A percentile compares a stretch with the other conserved stretches of the same genome.
phyloP scores from a whole-genome alignment of 2,888 invertebrate species.

The Epirrhoe tristata region DNA sequence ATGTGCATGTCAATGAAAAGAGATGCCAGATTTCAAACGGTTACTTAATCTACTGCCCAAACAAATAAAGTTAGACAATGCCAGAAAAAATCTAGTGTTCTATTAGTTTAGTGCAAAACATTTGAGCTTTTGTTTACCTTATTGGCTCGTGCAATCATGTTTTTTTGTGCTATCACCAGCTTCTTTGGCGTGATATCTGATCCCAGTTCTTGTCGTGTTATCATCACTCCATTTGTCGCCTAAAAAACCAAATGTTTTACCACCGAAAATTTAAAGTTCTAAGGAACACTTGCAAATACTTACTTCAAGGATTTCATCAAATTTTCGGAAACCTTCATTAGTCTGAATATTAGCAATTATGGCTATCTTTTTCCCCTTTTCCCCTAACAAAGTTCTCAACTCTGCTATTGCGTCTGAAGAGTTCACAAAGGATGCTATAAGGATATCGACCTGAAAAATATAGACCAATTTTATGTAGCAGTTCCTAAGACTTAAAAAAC shows the following conservation, averaged over 20 bases:
- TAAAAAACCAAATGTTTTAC: conserved; percentile 41
- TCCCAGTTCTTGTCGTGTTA: conserved; percentile 86
- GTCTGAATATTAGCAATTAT: conserved; percentile 76
- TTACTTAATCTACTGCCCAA: too few species aligned
- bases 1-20: too few species aligned
- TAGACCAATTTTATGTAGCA: not conserved
- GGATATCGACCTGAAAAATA: conserved; percentile 68
- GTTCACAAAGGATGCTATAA: conserved; percentile 69
- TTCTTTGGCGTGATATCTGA: conserved; percentile 81
- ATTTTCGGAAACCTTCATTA: conserved; percentile 67
- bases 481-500: not conserved
- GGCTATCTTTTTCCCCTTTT: conserved; percentile 72
- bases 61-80: too few species aligned
- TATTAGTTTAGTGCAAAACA: not conserved
- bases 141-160: conserved; percentile 81
- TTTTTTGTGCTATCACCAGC: conserved; percentile 83
- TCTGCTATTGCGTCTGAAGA: conserved; percentile 55
- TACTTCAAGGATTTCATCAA: conserved; percentile 68
- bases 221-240: conserved; percentile 88
- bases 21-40: too few species aligned
- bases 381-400: conserved; percentile 65
- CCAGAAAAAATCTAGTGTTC: too few species aligned
- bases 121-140: conserved; percentile 51
- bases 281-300: conserved; percentile 31
- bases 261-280: not conserved